Evolutionary conservation across 2,888 invertebrate species (phyloP).

Genomic region (Rotaria socialis): DNA sequence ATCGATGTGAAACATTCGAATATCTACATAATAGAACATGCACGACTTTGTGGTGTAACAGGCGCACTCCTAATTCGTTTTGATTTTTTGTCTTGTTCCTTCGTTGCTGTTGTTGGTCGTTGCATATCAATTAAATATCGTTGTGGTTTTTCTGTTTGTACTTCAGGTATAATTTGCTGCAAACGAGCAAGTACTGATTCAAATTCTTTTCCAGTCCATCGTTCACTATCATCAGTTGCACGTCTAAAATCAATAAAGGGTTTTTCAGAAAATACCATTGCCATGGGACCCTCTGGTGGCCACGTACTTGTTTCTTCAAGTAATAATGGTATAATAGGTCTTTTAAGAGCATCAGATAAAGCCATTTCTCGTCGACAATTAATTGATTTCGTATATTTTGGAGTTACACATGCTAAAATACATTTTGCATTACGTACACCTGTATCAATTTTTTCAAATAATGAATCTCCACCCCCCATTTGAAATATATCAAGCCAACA

Average conservation of each 20-base stretch:
- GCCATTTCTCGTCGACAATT: conserved; percentile 55
- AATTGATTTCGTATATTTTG: conserved; percentile 55
- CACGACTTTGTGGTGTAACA: not conserved
- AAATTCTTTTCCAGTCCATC: conserved; percentile 12
- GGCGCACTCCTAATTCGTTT: conserved; percentile 21
- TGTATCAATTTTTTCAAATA: conserved; percentile 56
- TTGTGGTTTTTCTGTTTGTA: not conserved
- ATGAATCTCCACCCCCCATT: conserved; percentile 58
- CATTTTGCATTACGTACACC: conserved; percentile 53
- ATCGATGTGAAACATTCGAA: not conserved
- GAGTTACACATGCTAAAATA: conserved; percentile 54
- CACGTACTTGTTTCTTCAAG: conserved; percentile 52
- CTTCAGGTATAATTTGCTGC: not conserved
- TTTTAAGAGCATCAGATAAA: conserved; percentile 54
- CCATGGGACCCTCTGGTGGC: conserved; percentile 57
- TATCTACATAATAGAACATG: not conserved
- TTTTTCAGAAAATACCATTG: conserved; percentile 54
- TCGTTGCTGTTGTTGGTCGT: not conserved
- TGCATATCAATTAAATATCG: conserved; percentile 8
- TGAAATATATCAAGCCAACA: conserved; percentile 58
- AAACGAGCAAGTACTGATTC: not conserved
- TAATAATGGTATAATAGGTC: conserved; percentile 54
- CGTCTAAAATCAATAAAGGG: conserved; percentile 52
- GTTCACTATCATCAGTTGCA: not conserved
- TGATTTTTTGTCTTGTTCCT: not conserved